Evolutionary conservation across 2,888 invertebrate species (phyloP).

Genomic region (Strigamia crassipes): DNA sequence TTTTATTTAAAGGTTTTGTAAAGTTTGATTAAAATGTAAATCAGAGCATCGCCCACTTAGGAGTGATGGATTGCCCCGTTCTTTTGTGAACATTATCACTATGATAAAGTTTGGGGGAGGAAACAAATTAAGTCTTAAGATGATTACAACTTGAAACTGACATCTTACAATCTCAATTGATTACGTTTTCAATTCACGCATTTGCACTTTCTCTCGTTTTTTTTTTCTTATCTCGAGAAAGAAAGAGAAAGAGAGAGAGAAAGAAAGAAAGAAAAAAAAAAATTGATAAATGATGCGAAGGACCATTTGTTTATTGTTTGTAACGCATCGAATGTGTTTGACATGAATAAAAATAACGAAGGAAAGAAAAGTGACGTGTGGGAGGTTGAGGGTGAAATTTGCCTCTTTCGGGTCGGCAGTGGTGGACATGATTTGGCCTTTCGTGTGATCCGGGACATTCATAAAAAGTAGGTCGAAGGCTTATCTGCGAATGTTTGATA

Average conservation of each 20-base stretch:
- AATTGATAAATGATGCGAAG: slow-evolving; percentile 29
- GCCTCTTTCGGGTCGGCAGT: not conserved
- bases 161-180: slow-evolving; percentile 42
- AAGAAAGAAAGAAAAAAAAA: slow-evolving; percentile 7
- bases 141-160: slow-evolving; percentile 39
- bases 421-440: not conserved
- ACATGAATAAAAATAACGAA: not conserved
- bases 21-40: slow-evolving; percentile 41
- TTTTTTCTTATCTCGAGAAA: not conserved
- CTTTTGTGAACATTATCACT: slow-evolving; percentile 39
- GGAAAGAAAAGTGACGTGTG: not conserved
- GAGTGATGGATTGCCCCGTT: slow-evolving; percentile 14
- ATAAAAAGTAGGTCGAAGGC: slow-evolving; percentile 11
- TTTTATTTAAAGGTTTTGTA: slow-evolving; percentile 6
- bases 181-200: slow-evolving; percentile 35
- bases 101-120: slow-evolving; percentile 32
- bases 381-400: not conserved
- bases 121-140: slow-evolving; percentile 38
- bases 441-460: slow-evolving; percentile 12
- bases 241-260: not conserved
- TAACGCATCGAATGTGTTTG: not conserved
- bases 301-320: slow-evolving; percentile 23
- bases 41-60: slow-evolving; percentile 38
- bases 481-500: not conserved
- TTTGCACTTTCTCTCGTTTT: slow-evolving; percentile 27